Evolutionary conservation across 2,797 vertebrate genomes (phyloP).

Genomic region (Artibeus lituratus): DNA sequence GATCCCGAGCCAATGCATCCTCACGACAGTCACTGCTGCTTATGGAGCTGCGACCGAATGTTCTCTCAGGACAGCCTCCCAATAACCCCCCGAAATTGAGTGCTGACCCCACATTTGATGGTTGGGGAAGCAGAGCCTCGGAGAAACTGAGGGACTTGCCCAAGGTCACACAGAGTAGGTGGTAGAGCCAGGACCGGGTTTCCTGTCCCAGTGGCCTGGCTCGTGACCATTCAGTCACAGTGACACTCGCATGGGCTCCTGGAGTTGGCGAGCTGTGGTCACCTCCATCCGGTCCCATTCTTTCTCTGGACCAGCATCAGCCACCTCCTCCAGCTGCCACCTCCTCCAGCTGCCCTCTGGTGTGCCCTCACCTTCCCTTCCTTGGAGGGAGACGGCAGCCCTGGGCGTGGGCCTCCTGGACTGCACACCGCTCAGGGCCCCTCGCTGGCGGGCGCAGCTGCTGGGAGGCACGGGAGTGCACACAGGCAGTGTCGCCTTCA

Average conservation of each 20-base stretch:
- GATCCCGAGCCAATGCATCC: neutral
- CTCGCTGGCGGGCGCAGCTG: accelerated
- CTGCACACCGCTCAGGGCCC: neutral
- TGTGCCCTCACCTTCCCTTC: neutral
- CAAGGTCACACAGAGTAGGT: neutral
- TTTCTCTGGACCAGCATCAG: neutral
- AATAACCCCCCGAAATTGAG: neutral
- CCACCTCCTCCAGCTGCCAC: neutral
- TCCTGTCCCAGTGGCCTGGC: neutral
- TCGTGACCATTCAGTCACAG: neutral
- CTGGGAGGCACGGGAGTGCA: accelerated
- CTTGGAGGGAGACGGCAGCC: neutral
- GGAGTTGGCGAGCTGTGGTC: no score
- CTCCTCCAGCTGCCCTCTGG: neutral
- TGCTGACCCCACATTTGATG: neutral
- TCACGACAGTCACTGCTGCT: neutral
- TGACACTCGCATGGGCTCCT: neutral
- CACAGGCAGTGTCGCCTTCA: neutral
- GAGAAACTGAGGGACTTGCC: neutral
- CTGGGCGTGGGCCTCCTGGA: neutral
- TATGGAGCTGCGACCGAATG: neutral
- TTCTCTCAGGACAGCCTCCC: neutral
- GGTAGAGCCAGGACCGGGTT: neutral
- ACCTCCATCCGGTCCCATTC: neutral
- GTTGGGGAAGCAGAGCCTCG: neutral